Evolutionary conservation across 2,113 vertebrate species (phyloP).

Genomic region (Helogale parvula): DNA sequence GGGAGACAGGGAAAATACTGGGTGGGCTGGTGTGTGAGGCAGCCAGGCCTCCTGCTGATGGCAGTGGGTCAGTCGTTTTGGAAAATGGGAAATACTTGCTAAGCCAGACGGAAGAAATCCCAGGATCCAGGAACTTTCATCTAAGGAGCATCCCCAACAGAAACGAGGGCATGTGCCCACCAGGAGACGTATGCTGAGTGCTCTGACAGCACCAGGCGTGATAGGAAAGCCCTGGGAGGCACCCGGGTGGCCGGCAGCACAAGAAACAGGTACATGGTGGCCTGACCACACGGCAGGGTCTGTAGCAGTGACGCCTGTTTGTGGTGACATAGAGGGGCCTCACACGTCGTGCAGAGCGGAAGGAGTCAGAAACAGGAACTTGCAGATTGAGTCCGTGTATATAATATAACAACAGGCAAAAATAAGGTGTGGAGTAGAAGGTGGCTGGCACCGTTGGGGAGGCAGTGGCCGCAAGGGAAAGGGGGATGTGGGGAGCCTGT

Average conservation of each 20-base stretch:
- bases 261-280: rapidly evolving
- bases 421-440: too few relatives aligned
- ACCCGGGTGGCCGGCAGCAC: not conserved
- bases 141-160: not conserved
- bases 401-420: too few relatives aligned
- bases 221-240: not conserved
- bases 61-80: not conserved
- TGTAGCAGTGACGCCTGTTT: not conserved
- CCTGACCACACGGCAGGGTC: not conserved
- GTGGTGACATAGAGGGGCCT: rapidly evolving
- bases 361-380: not conserved
- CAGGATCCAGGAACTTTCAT: not conserved
- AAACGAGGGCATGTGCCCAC: not conserved
- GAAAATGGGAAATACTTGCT: conserved; percentile 10
- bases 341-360: rapidly evolving
- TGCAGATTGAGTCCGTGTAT: not conserved
- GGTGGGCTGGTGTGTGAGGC: not conserved
- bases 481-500: rapidly evolving
- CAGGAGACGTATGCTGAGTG: not conserved
- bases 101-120: not conserved
- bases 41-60: not conserved
- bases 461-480: not conserved
- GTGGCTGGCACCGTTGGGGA: not conserved
- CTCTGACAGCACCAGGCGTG: rapidly evolving
- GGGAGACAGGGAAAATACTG: not conserved